Evolutionary conservation across 2,888 invertebrate species (phyloP).

Genomic region (Rotaria sp.): DNA sequence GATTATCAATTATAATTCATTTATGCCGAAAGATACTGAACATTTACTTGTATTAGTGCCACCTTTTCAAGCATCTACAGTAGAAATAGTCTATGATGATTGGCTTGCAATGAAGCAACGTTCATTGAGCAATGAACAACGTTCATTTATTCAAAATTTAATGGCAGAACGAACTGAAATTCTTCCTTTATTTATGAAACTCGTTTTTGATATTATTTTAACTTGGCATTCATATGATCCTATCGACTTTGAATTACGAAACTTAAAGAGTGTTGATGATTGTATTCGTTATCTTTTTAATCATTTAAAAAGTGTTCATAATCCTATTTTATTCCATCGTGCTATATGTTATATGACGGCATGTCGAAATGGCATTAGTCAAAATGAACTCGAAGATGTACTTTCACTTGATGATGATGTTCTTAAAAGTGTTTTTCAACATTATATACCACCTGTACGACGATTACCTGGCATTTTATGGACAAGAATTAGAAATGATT

Average conservation of each 20-base stretch:
- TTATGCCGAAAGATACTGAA: no score
- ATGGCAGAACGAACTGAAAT: neutral
- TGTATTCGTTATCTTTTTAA: constrained; percentile 30
- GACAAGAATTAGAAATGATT: constrained; percentile 37
- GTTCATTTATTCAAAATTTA: neutral
- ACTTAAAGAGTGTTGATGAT: neutral
- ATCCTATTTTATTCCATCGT: constrained; percentile 23
- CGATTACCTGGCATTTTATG: constrained; percentile 36
- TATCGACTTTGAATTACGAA: neutral
- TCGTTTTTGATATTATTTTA: constrained; percentile 35
- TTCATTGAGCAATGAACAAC: constrained; percentile 23
- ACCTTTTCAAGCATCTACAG: neutral
- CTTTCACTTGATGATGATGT: constrained; percentile 39
- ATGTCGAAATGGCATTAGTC: constrained; percentile 32
- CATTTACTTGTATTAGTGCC: neutral
- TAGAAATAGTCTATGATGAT: neutral
- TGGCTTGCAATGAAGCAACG: constrained; percentile 27
- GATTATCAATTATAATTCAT: neutral
- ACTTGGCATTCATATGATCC: constrained; percentile 35
- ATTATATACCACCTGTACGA: constrained; percentile 35
- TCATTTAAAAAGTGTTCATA: constrained; percentile 23
- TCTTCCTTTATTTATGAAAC: constrained; percentile 33
- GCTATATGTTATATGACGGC: constrained; percentile 33
- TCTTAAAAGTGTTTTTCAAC: constrained; percentile 36
- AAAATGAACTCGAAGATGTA: constrained; percentile 38